These are phyloP conservation scores for Acipenser oxyrinchus DNA, from an alignment of 2,797 vertebrate species.

Conservation along the genomic window DNA sequence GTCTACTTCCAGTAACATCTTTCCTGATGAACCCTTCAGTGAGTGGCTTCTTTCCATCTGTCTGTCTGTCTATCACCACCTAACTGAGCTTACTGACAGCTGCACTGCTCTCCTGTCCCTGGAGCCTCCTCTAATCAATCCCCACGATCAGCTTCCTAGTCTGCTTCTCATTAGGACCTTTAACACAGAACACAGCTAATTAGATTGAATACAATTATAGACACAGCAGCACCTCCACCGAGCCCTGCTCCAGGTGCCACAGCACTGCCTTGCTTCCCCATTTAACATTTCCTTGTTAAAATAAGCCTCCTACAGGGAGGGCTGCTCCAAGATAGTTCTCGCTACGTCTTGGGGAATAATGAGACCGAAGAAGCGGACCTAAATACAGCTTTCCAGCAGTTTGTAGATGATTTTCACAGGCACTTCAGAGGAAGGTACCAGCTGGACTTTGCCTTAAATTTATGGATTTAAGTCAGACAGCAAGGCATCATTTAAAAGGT, in stretches of 20 bases:
- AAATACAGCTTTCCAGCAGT: too few species aligned
- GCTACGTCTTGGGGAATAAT: background rate
- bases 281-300: slow-evolving; percentile 5
- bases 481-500: too few species aligned
- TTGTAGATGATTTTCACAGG: too few species aligned
- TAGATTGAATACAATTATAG: slow-evolving; percentile 10
- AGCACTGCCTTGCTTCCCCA: background rate
- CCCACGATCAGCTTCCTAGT: slow-evolving; percentile 11
- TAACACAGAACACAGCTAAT: slow-evolving; percentile 11
- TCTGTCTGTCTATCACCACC: background rate
- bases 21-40: background rate
- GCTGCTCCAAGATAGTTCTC: background rate
- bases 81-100: slow-evolving; percentile 9
- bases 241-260: background rate
- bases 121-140: slow-evolving; percentile 13
- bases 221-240: background rate
- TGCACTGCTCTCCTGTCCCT: background rate
- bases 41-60: background rate
- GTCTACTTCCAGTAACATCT: background rate
- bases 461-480: too few species aligned
- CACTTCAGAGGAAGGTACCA: too few species aligned
- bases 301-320: background rate
- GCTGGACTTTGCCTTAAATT: too few species aligned
- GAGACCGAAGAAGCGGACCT: background rate
- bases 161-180: slow-evolving; percentile 13